Conservation (phyloP, 2,113 vertebrate genomes). For the Sorex araneus region DNA sequence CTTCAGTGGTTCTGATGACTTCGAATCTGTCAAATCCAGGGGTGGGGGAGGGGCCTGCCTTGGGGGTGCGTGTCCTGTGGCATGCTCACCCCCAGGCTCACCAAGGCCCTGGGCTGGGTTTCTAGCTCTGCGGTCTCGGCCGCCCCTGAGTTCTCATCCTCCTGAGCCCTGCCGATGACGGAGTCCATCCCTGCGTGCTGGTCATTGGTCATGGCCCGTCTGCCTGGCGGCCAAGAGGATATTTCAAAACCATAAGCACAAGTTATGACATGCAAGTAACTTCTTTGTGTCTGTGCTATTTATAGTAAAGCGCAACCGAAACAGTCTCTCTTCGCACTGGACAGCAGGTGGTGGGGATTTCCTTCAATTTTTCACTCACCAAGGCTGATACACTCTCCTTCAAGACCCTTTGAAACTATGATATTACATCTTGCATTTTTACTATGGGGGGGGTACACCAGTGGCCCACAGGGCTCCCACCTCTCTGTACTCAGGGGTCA, state of each 20-base stretch:
- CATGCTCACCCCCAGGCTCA: accelerated
- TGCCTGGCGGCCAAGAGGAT: slow-evolving; percentile 17
- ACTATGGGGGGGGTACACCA: too few species aligned
- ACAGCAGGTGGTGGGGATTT: neutral
- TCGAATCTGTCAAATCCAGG: neutral
- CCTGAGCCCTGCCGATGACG: neutral
- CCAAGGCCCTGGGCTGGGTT: neutral
- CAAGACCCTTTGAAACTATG: too few species aligned
- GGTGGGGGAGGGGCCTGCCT: neutral
- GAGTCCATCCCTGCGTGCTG: neutral
- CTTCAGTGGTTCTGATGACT: neutral
- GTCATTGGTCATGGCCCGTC: neutral
- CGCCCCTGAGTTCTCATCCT: neutral
- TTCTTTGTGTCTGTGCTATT: slow-evolving; percentile 26
- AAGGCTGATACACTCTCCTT: too few species aligned
- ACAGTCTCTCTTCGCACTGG: neutral
- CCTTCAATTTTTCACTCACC: neutral
- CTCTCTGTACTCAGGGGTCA: too few species aligned
- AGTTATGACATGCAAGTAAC: slow-evolving; percentile 49
- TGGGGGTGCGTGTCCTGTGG: neutral
- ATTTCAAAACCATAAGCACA: slow-evolving; percentile 67
- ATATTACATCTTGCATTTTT: too few species aligned
- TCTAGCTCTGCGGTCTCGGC: neutral
- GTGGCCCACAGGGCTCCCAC: too few species aligned
- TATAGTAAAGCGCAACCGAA: slow-evolving; percentile 77